Evolutionary conservation across 2,888 invertebrate species (phyloP).

Genomic region (Tholera decimalis): DNA sequence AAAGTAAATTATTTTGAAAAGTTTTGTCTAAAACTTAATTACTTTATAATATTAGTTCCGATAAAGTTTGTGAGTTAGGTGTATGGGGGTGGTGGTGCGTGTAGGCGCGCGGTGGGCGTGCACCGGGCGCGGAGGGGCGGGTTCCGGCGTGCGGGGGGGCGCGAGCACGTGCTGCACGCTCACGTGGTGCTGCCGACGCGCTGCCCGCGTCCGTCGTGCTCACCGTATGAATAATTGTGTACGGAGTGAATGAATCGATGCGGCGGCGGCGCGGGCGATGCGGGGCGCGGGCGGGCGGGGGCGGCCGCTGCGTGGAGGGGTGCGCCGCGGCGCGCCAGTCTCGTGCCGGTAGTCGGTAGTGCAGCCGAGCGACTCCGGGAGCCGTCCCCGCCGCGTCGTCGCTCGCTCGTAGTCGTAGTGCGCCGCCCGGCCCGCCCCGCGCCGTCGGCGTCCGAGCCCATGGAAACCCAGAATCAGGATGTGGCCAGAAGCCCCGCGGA

Average conservation of each 20-base stretch:
- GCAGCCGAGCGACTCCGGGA: slow-evolving; percentile 92
- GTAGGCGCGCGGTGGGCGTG: slow-evolving; percentile 76
- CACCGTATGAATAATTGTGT: slow-evolving; percentile 90
- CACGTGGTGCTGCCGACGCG: slow-evolving; percentile 87
- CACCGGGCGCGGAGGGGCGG: slow-evolving; percentile 72
- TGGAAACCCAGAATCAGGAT: slow-evolving; percentile 96
- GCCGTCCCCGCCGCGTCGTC: slow-evolving; percentile 92
- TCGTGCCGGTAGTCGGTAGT: slow-evolving; percentile 94
- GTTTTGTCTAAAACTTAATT: slow-evolving; percentile 51
- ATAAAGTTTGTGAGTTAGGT: slow-evolving; percentile 60
- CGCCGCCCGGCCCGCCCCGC: slow-evolving; percentile 83
- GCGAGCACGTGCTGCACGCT: slow-evolving; percentile 89
- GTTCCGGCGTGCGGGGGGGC: slow-evolving; percentile 73
- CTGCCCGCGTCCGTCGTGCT: slow-evolving; percentile 83
- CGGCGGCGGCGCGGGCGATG: slow-evolving; percentile 82
- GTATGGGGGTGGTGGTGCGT: slow-evolving; percentile 69
- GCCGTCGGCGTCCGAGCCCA: slow-evolving; percentile 88
- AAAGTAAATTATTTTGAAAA: slow-evolving; percentile 33
- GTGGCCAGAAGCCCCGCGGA: slow-evolving; percentile 96
- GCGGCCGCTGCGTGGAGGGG: slow-evolving; percentile 83
- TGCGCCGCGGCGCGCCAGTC: slow-evolving; percentile 91
- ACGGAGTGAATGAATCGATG: slow-evolving; percentile 91
- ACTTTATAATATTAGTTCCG: slow-evolving; percentile 57
- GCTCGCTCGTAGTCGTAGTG: slow-evolving; percentile 92
- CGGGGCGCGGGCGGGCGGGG: slow-evolving; percentile 77